Evolutionary conservation across 2,797 vertebrate genomes (phyloP).

Genomic region (Remorina albescens): DNA sequence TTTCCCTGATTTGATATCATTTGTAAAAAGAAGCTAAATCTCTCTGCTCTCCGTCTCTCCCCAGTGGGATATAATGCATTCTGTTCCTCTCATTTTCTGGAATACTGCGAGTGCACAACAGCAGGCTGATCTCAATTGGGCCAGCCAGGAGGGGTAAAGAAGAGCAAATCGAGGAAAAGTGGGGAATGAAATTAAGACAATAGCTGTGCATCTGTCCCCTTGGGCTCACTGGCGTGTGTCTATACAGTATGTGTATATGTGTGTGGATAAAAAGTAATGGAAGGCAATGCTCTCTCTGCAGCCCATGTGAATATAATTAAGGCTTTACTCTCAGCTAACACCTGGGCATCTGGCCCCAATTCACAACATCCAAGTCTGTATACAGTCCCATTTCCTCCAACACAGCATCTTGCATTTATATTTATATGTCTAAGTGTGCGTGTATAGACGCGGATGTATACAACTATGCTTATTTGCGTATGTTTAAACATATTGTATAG

Average conservation of each 20-base stretch:
- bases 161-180: slow-evolving; percentile 73
- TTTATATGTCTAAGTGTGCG: slow-evolving; percentile 2
- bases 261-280: slow-evolving; percentile 21
- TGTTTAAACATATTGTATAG: slow-evolving; percentile 29
- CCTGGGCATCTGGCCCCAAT: slow-evolving; percentile 58
- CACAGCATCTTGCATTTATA: slow-evolving; percentile 31
- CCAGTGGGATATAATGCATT: slow-evolving; percentile 71
- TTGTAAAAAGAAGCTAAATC: slow-evolving; percentile 81
- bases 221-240: slow-evolving; percentile 42
- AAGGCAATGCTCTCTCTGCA: slow-evolving; percentile 31
- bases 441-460: background rate
- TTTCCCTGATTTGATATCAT: slow-evolving; percentile 83
- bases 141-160: slow-evolving; percentile 64
- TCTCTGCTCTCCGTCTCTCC: slow-evolving; percentile 65
- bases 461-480: slow-evolving; percentile 17
- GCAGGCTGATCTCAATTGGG: slow-evolving; percentile 63
- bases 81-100: slow-evolving; percentile 78
- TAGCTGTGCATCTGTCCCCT: slow-evolving; percentile 71
- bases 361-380: slow-evolving; percentile 31
- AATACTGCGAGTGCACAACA: slow-evolving; percentile 64
- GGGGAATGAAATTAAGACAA: slow-evolving; percentile 80
- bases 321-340: slow-evolving; percentile 63
- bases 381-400: slow-evolving; percentile 19
- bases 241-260: slow-evolving; percentile 30
- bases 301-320: slow-evolving; percentile 53